Conservation (phyloP, 2,113 vertebrate genomes). For the Aramus guarauna region DNA sequence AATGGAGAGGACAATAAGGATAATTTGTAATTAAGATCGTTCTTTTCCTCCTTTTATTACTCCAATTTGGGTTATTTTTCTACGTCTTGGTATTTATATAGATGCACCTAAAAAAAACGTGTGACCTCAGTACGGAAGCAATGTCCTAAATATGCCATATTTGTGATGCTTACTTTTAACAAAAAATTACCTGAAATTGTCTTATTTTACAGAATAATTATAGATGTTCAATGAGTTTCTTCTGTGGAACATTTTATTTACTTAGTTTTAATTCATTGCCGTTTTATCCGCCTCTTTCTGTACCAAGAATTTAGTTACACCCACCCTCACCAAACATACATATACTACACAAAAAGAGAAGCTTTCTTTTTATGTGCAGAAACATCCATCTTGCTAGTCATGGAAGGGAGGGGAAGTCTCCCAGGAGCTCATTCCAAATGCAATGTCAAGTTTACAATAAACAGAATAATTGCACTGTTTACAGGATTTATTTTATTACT, state of each 20-base stretch:
- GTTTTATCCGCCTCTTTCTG: neutral
- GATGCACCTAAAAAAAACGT: neutral
- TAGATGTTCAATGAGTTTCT: neutral
- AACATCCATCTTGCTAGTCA: neutral
- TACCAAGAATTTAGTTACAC: neutral
- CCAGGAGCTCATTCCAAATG: slow-evolving; percentile 13
- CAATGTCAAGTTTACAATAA: slow-evolving; percentile 54
- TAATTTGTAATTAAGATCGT: neutral
- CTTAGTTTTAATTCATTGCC: neutral
- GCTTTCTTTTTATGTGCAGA: neutral
- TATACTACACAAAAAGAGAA: neutral
- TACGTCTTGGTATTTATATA: neutral
- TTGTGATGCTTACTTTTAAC: neutral
- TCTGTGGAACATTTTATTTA: neutral
- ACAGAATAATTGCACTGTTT: slow-evolving; percentile 41
- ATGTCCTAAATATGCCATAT: neutral
- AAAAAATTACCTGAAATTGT: neutral
- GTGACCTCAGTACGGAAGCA: neutral
- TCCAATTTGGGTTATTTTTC: neutral
- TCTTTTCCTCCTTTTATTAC: neutral
- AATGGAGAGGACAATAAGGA: neutral
- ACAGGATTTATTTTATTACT: slow-evolving; percentile 43
- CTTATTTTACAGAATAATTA: neutral
- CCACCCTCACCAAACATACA: neutral
- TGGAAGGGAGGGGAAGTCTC: neutral